A percentile compares a stretch with the other conserved stretches of the same genome.
phyloP scores from a whole-genome alignment of 2,113 vertebrate genomes.

The Pedetes capensis region DNA sequence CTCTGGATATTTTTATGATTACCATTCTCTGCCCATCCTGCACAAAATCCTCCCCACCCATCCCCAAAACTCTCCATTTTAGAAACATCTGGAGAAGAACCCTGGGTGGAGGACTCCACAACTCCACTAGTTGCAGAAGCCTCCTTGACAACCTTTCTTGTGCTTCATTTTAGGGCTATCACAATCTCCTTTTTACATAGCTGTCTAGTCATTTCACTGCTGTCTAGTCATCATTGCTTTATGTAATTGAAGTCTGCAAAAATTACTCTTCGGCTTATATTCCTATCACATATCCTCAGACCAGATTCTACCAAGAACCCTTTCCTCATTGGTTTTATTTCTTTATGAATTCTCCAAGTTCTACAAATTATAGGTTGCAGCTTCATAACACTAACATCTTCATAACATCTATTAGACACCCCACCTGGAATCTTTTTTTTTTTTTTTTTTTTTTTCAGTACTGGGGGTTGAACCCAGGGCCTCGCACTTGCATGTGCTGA shows the following conservation, averaged over 20 bases:
- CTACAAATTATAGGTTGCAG: background rate
- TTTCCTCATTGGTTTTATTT: background rate
- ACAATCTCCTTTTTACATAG: background rate
- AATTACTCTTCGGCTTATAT: background rate
- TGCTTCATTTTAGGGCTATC: background rate
- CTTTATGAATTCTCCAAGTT: background rate
- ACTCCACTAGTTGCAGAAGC: background rate
- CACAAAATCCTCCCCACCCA: background rate
- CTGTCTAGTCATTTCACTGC: background rate
- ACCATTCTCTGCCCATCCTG: background rate
- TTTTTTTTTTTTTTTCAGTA: too few species aligned
- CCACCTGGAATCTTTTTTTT: background rate
- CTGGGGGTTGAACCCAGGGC: too few species aligned
- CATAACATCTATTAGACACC: background rate
- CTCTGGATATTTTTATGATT: background rate
- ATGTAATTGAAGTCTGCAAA: background rate
- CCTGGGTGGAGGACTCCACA: background rate
- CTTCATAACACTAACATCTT: background rate
- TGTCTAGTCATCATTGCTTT: background rate
- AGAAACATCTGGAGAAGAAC: constrained; percentile 9
- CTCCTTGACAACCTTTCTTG: background rate
- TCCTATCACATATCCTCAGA: background rate
- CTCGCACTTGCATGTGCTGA: too few species aligned
- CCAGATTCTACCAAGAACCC: background rate
- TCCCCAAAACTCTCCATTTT: background rate